Conservation (phyloP, 2,888 invertebrate species). For the Busseola fusca region DNA sequence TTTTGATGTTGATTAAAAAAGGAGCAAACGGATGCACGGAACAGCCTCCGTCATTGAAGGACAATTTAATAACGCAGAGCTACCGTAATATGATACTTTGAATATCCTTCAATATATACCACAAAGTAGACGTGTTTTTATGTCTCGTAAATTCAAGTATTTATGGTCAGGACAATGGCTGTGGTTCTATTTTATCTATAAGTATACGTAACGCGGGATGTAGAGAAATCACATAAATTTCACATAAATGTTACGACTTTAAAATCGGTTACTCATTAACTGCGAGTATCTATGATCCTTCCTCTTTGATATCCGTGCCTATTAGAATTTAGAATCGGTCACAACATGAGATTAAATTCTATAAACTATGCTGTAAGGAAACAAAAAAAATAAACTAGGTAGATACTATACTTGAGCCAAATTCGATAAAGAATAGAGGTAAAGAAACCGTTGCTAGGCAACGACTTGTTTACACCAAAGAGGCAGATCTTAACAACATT, state of each 20-base stretch:
- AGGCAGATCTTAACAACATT: too few species aligned
- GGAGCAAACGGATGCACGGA: conserved; percentile 73
- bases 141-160: conserved; percentile 53
- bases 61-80: conserved; percentile 71
- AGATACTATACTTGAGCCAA: too few species aligned
- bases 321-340: neutral
- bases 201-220: conserved; percentile 12
- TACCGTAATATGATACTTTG: conserved; percentile 79
- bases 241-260: conserved; percentile 26
- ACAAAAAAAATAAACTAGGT: neutral
- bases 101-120: conserved; percentile 50
- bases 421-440: too few species aligned
- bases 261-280: conserved; percentile 25
- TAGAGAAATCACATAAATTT: conserved; percentile 30
- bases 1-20: conserved; percentile 33
- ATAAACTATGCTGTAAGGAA: neutral
- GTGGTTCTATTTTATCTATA: conserved; percentile 1
- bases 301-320: neutral
- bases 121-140: conserved; percentile 56
- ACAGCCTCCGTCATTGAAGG: conserved; percentile 70
- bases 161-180: conserved; percentile 38
- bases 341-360: neutral
- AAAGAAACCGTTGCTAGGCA: too few species aligned
- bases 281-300: conserved; percentile 1
- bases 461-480: too few species aligned